A percentile compares a stretch with the other conserved stretches of the same genome.
phyloP scores from a whole-genome alignment of 2,113 vertebrate genomes.

The Actenoides hombroni region DNA sequence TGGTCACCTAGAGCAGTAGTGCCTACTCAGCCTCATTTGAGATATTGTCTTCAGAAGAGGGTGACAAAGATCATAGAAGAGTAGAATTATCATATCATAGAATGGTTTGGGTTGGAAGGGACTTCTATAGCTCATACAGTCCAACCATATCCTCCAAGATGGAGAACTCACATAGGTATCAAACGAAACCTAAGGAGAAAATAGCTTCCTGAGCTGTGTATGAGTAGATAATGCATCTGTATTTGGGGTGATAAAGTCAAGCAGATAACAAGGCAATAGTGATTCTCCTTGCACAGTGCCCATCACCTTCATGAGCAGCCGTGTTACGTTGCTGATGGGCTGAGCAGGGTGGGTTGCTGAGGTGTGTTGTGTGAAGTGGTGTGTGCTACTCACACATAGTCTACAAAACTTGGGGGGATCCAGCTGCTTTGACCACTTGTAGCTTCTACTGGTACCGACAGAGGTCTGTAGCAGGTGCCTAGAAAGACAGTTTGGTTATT shows the following conservation, averaged over 20 bases:
- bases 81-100: neutral
- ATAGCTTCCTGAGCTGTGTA: neutral
- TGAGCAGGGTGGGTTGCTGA: neutral
- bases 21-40: neutral
- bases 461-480: slow-evolving; percentile 31
- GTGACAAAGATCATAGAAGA: neutral
- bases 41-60: neutral
- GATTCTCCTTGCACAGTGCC: neutral
- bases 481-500: neutral
- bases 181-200: neutral
- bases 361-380: neutral
- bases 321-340: accelerated
- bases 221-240: neutral
- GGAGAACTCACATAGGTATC: neutral
- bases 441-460: neutral
- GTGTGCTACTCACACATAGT: neutral
- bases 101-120: neutral
- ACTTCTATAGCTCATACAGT: neutral
- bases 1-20: neutral
- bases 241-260: neutral
- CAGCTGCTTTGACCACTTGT: neutral
- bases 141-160: neutral
- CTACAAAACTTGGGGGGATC: neutral
- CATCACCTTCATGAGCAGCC: no score
- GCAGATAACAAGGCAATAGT: neutral